phyloP scores from a whole-genome alignment of 2,113 vertebrate genomes.

The Prolemur simus region DNA sequence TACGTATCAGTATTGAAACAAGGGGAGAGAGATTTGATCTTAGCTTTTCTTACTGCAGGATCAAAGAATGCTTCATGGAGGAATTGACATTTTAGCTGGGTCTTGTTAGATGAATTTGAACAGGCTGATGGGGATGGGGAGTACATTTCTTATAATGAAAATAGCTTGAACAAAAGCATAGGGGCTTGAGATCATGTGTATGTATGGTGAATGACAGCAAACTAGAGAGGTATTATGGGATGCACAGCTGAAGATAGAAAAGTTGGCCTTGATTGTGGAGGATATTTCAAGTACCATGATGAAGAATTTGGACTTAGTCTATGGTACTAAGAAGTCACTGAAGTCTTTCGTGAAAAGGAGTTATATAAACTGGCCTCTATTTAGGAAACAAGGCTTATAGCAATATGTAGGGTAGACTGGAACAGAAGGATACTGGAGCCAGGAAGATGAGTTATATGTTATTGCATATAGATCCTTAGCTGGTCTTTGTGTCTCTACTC shows the following conservation, averaged over 20 bases:
- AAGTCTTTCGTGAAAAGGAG: not conserved
- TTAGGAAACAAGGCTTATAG: not conserved
- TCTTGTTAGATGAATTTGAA: not conserved
- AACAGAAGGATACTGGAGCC: not conserved
- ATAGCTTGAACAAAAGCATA: not conserved
- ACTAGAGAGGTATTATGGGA: no score
- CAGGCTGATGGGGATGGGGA: not conserved
- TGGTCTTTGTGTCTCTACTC: not conserved
- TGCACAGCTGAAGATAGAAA: not conserved
- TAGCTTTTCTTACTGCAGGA: not conserved
- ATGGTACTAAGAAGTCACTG: not conserved
- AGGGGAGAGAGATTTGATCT: not conserved
- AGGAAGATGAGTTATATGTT: constrained; percentile 34
- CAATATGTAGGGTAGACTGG: not conserved
- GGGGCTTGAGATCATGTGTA: not conserved
- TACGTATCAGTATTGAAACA: not conserved
- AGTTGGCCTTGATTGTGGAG: not conserved
- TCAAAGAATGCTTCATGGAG: not conserved
- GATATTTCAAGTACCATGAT: not conserved
- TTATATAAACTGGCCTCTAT: not conserved
- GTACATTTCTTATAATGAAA: not conserved
- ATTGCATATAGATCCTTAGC: not conserved
- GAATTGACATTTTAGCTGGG: not conserved
- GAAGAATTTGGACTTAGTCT: not conserved
- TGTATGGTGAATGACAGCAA: not conserved